phyloP scores from a whole-genome alignment of 2,113 vertebrate genomes.

The Muntiacus reevesi region DNA sequence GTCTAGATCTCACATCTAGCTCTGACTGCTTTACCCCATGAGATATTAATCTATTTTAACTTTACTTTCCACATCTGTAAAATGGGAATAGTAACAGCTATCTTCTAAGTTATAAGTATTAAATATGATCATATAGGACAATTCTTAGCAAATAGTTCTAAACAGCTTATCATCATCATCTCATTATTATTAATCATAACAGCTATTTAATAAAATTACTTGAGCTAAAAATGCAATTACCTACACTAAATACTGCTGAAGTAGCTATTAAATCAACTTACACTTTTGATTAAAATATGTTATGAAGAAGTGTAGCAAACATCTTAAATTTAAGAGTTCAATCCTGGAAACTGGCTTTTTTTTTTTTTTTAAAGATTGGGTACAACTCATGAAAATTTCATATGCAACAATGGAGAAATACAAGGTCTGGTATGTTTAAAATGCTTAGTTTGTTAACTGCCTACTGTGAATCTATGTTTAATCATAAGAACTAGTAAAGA shows the following conservation, averaged over 20 bases:
- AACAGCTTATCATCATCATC: background rate
- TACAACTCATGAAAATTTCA: background rate
- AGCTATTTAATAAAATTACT: background rate
- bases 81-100: background rate
- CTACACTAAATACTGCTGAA: background rate
- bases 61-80: conserved; percentile 15
- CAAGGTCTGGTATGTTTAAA: background rate
- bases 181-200: background rate
- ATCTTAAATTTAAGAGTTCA: background rate
- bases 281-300: background rate
- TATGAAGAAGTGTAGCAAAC: background rate
- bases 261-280: background rate
- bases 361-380: background rate
- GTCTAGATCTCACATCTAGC: background rate
- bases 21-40: background rate
- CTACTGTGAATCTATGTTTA: background rate
- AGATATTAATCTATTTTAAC: conserved; percentile 3
- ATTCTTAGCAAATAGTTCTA: background rate
- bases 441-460: background rate
- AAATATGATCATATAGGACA: background rate
- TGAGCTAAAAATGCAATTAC: background rate
- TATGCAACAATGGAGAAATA: background rate
- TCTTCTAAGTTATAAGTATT: background rate
- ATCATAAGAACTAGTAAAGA: background rate
- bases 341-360: background rate